These are phyloP conservation scores for Limnephilus auricula DNA, from an alignment of 2,888 invertebrate species.

Conservation along the genomic window DNA sequence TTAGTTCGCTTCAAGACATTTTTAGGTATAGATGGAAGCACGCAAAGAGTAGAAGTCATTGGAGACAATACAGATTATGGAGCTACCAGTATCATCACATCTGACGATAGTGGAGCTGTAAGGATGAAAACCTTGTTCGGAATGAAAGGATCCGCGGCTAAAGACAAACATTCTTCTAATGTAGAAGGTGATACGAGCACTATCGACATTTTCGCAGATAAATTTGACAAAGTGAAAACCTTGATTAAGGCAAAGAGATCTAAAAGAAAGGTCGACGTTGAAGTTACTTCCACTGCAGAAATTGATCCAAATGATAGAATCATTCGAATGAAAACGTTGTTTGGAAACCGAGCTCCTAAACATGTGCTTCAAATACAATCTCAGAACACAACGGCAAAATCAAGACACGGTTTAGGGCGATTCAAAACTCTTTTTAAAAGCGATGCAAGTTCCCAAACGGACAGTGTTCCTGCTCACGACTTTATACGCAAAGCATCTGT, in stretches of 20 bases:
- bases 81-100: background rate
- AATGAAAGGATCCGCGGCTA: conserved; percentile 18
- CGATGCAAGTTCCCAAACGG: conserved; percentile 57
- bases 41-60: conserved; percentile 58
- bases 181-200: background rate
- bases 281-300: conserved; percentile 12
- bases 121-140: conserved; percentile 57
- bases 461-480: conserved; percentile 17
- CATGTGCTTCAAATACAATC: conserved; percentile 39
- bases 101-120: conserved; percentile 38
- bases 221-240: conserved; percentile 54
- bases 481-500: background rate
- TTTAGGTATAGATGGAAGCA: conserved; percentile 59
- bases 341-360: conserved; percentile 48
- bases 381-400: background rate
- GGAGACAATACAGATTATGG: conserved; percentile 47
- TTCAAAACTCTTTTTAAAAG: conserved; percentile 57
- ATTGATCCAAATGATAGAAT: conserved; percentile 49
- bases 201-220: conserved; percentile 22
- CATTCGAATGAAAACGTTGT: conserved; percentile 61
- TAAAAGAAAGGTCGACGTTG: background rate
- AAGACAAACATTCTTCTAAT: background rate
- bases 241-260: conserved; percentile 51
- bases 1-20: conserved; percentile 61
- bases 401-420: conserved; percentile 31